Conservation (phyloP, 2,888 invertebrate genomes). For the Thymelicus sylvestris region DNA sequence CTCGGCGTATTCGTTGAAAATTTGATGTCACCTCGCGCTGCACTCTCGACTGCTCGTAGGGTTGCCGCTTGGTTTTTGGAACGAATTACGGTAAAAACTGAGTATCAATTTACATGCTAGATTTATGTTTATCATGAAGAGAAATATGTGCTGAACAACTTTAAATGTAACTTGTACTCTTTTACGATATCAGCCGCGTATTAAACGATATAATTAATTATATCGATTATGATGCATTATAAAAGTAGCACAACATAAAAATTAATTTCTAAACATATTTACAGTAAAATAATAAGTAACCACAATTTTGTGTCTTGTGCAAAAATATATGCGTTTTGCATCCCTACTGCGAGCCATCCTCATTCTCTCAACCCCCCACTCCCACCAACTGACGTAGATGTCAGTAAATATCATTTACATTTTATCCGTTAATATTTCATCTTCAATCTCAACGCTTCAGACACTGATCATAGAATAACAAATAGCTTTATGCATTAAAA, state of each 20-base stretch:
- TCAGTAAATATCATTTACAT: slow-evolving; percentile 39
- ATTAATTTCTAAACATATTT: too few species aligned
- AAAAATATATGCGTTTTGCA: slow-evolving; percentile 7
- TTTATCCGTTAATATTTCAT: slow-evolving; percentile 38
- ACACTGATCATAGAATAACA: slow-evolving; percentile 35
- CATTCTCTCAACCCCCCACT: slow-evolving; percentile 43
- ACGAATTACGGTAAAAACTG: slow-evolving; percentile 40
- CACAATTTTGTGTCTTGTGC: too few species aligned
- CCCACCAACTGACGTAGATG: slow-evolving; percentile 32
- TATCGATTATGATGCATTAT: too few species aligned
- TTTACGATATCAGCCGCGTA: too few species aligned
- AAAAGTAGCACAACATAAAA: too few species aligned
- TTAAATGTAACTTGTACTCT: background rate
- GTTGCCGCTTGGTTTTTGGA: slow-evolving; percentile 9
- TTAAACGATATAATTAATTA: too few species aligned
- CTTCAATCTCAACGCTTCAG: slow-evolving; percentile 38
- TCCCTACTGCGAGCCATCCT: slow-evolving; percentile 18
- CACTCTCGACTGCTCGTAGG: slow-evolving; percentile 64
- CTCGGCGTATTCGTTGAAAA: slow-evolving; percentile 78
- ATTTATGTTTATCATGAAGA: background rate
- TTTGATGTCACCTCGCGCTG: slow-evolving; percentile 79
- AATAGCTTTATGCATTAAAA: slow-evolving; percentile 33
- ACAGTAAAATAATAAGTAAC: too few species aligned
- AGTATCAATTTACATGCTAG: background rate
- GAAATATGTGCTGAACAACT: background rate